Conservation (phyloP, 2,797 vertebrate species). For the Lagocephalus sceleratus region DNA sequence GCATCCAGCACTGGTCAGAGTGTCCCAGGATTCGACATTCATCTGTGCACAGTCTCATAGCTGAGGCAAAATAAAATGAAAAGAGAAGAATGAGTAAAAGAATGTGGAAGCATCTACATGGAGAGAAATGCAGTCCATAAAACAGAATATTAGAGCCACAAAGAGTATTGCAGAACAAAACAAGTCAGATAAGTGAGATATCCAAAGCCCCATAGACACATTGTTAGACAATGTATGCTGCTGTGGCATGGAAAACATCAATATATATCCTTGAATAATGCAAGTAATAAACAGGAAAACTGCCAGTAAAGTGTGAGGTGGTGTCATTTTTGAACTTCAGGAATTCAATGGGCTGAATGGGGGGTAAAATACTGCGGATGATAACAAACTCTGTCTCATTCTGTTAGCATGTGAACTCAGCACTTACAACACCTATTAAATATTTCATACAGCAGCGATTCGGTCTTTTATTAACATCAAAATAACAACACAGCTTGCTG, state of each 20-base stretch:
- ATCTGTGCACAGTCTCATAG: conserved; percentile 94
- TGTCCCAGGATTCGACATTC: conserved; percentile 95
- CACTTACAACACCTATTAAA: conserved; percentile 25
- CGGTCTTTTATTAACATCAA: conserved; percentile 28
- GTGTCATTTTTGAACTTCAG: conserved; percentile 18
- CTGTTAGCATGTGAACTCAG: conserved; percentile 10
- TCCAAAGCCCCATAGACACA: background rate
- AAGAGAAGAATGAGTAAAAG: conserved; percentile 5
- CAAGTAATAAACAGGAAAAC: background rate
- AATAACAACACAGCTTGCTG: conserved; percentile 10
- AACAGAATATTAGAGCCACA: background rate
- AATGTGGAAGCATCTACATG: background rate
- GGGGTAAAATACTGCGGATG: conserved; percentile 6
- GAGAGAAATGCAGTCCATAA: background rate
- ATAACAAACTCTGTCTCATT: conserved; percentile 6
- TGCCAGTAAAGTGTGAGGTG: background rate
- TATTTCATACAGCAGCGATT: conserved; percentile 29
- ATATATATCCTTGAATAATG: conserved; percentile 22
- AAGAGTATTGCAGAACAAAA: conserved; percentile 6
- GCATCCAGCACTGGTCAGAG: conserved; percentile 99
- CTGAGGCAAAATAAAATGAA: conserved; percentile 53
- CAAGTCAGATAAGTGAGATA: background rate
- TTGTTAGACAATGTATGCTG: conserved; percentile 6
- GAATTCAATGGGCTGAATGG: conserved; percentile 7
- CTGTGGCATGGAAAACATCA: conserved; percentile 7